A percentile compares a stretch with the other conserved stretches of the same genome.
Conservation (phyloP, 2,888 invertebrate species). For the Anorthoa munda region DNA sequence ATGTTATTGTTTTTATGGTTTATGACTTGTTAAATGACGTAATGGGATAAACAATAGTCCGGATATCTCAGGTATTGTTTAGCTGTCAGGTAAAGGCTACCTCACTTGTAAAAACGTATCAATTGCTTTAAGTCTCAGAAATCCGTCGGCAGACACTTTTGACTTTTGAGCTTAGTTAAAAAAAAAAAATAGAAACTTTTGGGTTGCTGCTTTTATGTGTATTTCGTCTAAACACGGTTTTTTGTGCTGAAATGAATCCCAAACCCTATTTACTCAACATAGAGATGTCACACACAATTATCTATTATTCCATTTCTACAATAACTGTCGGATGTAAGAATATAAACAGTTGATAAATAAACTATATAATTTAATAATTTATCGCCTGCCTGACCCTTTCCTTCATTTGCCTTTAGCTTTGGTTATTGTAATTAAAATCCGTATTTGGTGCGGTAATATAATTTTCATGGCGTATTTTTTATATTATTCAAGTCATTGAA, state of each 20-base stretch:
- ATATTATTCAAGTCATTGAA: slow-evolving; percentile 81
- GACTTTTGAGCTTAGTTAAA: slow-evolving; percentile 47
- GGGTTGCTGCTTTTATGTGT: slow-evolving; percentile 7
- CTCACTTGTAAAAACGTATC: slow-evolving; percentile 85
- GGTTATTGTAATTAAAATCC: slow-evolving; percentile 55
- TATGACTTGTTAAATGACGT: no score
- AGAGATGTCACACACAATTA: slow-evolving; percentile 47
- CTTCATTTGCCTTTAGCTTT: slow-evolving; percentile 57
- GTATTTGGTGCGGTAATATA: slow-evolving; percentile 52
- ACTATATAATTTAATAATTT: slow-evolving; percentile 50
- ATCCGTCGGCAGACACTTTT: slow-evolving; percentile 76
- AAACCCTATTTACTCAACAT: background rate
- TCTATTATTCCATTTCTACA: slow-evolving; percentile 36
- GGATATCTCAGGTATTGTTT: slow-evolving; percentile 78
- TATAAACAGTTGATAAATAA: slow-evolving; percentile 33
- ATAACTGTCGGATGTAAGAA: slow-evolving; percentile 51
- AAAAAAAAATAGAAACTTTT: background rate
- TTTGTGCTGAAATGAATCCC: slow-evolving; percentile 17
- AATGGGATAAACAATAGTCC: slow-evolving; percentile 85
- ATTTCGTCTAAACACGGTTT: background rate
- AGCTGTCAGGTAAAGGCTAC: slow-evolving; percentile 86
- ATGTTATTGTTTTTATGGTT: no score
- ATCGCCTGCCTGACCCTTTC: slow-evolving; percentile 50
- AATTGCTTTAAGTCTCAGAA: slow-evolving; percentile 80
- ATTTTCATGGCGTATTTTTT: slow-evolving; percentile 63